A percentile compares a stretch with the other conserved stretches of the same genome.
These are phyloP conservation scores for Dasypus novemcinctus DNA, from an alignment of 2,113 vertebrate genomes.

Conservation along the genomic window DNA sequence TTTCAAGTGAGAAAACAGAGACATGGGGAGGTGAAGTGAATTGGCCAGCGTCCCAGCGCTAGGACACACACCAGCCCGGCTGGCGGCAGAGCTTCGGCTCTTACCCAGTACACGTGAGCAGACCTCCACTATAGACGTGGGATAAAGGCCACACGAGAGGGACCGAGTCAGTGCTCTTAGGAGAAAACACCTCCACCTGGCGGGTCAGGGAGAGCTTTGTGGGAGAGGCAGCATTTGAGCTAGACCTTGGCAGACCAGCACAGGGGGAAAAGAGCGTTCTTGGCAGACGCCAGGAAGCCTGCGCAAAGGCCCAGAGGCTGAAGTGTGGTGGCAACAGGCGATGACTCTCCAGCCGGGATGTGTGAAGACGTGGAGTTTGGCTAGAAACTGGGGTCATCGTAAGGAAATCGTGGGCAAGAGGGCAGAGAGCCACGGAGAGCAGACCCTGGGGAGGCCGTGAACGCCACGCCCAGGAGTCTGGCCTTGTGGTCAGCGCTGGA, in stretches of 20 bases:
- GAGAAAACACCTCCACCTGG: not conserved
- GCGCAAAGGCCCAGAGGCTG: not conserved
- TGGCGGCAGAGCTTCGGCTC: not conserved
- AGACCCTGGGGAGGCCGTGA: not conserved
- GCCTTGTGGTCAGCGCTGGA: not conserved
- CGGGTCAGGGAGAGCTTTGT: not conserved
- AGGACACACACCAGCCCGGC: not conserved
- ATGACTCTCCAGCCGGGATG: not conserved
- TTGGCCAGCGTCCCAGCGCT: not conserved
- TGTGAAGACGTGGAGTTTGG: not conserved
- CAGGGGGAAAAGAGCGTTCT: not conserved
- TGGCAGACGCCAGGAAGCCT: not conserved
- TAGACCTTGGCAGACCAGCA: not conserved
- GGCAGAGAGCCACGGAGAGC: not conserved
- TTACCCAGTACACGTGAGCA: too few relatives aligned
- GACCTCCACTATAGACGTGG: not conserved
- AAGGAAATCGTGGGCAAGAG: not conserved
- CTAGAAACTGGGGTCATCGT: not conserved
- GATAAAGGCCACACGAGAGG: accelerated
- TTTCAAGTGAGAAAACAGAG: not conserved
- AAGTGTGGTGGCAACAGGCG: not conserved
- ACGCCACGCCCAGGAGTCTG: not conserved
- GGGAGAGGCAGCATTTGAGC: not conserved
- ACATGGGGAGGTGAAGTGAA: not conserved
- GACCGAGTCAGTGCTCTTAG: not conserved